A percentile compares a stretch with the other conserved stretches of the same genome.
phyloP scores from a whole-genome alignment of 2,113 vertebrate species.

The Ciconia boyciana region DNA sequence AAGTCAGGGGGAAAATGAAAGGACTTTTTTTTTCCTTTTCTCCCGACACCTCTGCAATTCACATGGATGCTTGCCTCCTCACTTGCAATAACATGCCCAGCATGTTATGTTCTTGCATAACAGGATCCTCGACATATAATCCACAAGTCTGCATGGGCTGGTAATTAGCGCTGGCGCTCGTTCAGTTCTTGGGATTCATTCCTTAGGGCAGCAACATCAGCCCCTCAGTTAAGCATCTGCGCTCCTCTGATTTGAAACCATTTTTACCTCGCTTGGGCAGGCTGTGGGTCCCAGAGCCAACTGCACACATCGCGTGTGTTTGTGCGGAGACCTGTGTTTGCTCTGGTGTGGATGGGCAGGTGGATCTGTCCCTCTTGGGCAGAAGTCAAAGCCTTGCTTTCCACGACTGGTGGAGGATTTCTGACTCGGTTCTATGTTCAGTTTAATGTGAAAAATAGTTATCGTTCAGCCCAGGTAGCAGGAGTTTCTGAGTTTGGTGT shows the following conservation, averaged over 20 bases:
- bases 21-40: neutral
- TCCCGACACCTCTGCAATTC: neutral
- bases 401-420: neutral
- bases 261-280: neutral
- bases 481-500: neutral
- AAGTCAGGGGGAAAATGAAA: neutral
- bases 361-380: neutral
- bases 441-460: neutral
- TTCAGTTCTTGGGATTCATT: neutral
- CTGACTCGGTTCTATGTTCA: neutral
- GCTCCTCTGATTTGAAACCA: neutral
- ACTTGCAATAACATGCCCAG: neutral
- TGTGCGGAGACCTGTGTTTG: neutral
- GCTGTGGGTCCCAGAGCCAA: neutral
- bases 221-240: neutral
- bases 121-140: neutral
- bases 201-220: neutral
- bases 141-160: neutral
- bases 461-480: neutral
- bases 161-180: neutral
- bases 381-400: neutral
- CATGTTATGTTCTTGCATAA: neutral
- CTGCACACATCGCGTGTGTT: accelerated
- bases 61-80: neutral
- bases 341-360: neutral